phyloP scores from a whole-genome alignment of 1,140 invertebrate species.

The Centruroides vittatus region DNA sequence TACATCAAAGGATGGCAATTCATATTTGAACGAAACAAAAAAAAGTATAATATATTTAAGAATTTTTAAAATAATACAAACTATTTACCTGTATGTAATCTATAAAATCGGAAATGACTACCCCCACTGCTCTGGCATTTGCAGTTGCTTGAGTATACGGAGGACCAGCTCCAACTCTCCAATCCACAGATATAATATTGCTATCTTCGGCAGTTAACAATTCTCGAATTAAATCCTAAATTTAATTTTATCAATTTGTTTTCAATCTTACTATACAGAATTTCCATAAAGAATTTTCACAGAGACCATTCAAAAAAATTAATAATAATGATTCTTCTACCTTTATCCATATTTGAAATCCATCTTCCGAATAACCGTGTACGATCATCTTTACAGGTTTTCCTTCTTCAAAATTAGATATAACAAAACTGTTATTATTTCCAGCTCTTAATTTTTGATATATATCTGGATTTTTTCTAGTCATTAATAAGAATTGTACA shows the following conservation, averaged over 20 bases:
- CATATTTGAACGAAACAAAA: not conserved
- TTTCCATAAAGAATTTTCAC: not conserved
- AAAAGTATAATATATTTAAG: too few relatives aligned
- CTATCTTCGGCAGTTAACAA: conserved; percentile 47
- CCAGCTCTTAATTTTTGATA: conserved; percentile 25
- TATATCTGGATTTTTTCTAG: conserved; percentile 34
- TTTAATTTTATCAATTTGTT: not conserved
- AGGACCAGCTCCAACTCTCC: conserved; percentile 65
- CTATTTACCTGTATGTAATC: conserved; percentile 33
- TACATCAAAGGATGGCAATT: too few relatives aligned
- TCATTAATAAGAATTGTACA: conserved; percentile 35
- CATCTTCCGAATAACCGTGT: conserved; percentile 71
- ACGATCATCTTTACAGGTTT: conserved; percentile 58
- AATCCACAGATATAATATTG: conserved; percentile 67
- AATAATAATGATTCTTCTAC: conserved; percentile 34
- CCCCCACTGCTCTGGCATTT: conserved; percentile 68
- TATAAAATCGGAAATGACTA: conserved; percentile 58
- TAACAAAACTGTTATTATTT: conserved; percentile 9
- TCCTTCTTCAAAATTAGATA: conserved; percentile 23
- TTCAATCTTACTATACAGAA: not conserved
- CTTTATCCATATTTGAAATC: conserved; percentile 52
- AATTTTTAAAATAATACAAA: too few relatives aligned
- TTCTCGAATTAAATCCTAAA: conserved; percentile 42
- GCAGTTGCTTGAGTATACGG: conserved; percentile 81
- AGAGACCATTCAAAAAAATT: not conserved